phyloP scores from a whole-genome alignment of 2,888 invertebrate genomes.

The Caenorhabditis drosophilae region DNA sequence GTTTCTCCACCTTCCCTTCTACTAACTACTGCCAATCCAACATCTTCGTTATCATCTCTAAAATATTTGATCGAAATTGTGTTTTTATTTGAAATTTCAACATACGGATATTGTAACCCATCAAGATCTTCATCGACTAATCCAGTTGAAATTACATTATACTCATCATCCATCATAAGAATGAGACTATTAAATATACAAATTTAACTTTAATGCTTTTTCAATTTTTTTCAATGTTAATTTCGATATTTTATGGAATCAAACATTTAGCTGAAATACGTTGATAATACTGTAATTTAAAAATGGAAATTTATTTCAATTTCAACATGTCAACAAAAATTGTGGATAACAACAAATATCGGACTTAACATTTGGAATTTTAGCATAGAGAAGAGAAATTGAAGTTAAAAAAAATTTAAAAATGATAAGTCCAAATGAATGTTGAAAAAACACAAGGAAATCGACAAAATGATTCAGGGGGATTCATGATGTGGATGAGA shows the following conservation, averaged over 20 bases:
- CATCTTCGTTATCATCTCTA: conserved; percentile 20
- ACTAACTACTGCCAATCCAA: conserved; percentile 16
- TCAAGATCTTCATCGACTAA: conserved; percentile 18
- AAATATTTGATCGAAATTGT: neutral
- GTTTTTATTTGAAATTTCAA: too few relatives aligned
- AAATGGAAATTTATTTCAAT: conserved; percentile 20
- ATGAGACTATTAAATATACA: neutral
- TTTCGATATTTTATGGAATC: too few relatives aligned
- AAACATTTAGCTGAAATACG: too few relatives aligned
- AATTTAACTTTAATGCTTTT: neutral
- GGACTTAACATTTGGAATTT: neutral
- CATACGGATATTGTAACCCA: conserved; percentile 40
- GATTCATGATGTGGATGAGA: too few relatives aligned
- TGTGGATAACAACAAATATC: too few relatives aligned
- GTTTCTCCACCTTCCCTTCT: too few relatives aligned
- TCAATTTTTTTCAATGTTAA: neutral
- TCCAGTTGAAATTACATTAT: conserved; percentile 34
- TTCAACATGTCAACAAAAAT: conserved; percentile 24
- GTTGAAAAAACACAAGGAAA: conserved; percentile 1
- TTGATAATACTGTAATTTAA: neutral
- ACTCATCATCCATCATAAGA: conserved; percentile 37
- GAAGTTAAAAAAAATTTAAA: neutral
- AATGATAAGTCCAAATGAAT: neutral
- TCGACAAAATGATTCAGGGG: too few relatives aligned
- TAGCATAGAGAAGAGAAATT: neutral